Base-by-base conservation (phyloP, 2,797 vertebrate species). In the Pagetopsis macropterus region DNA sequence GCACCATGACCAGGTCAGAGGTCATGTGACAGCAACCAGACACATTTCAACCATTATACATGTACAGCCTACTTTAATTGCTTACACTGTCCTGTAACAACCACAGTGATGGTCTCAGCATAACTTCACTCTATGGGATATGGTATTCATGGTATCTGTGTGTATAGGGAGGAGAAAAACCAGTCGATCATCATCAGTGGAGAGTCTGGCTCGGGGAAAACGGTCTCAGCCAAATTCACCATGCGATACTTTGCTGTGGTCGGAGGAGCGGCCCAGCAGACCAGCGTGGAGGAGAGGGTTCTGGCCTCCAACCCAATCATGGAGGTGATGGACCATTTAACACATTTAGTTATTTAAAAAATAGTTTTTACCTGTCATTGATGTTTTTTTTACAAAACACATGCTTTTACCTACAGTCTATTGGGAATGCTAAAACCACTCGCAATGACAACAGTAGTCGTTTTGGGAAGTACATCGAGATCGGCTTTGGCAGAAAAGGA, bases 111-210 rank as follows among this genome's bases (percentile, higher is more conserved):
- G 4, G 7, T 19, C 31, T 49, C 9, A 15, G 14, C 43, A 10
- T 48, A 44, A 40, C 59, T 12, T 75, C 41, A 23, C n/a, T 49
- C 2, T 2, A 4, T 23, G 10, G 23, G 3, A 12, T 31, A 5
- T 50, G 2, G 51, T 5, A 13, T 11, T 72, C 15, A 19, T 3
- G 0, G 7, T 51, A 0, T 68, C 19, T 86, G 57, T 72, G 40
- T 70, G 0, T 9, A 0, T 46, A 96, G 96, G 79, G 94, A 95
- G 63, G 93, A 94, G 69, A 93, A 85, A 75, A 95, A 95, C 75
- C 96, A 96, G 90, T 95, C 96, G 3, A 94, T 96, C 83, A 93
- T 95, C 84, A 95, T 95, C 83, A 96, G 95, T 1, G 95, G 96
- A 0, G 95, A 96, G 88, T 96, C 94, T 0, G 96, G 95, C 0